Evolutionary conservation across 2,113 vertebrate genomes (phyloP).

Genomic region (Nettapus auritus): DNA sequence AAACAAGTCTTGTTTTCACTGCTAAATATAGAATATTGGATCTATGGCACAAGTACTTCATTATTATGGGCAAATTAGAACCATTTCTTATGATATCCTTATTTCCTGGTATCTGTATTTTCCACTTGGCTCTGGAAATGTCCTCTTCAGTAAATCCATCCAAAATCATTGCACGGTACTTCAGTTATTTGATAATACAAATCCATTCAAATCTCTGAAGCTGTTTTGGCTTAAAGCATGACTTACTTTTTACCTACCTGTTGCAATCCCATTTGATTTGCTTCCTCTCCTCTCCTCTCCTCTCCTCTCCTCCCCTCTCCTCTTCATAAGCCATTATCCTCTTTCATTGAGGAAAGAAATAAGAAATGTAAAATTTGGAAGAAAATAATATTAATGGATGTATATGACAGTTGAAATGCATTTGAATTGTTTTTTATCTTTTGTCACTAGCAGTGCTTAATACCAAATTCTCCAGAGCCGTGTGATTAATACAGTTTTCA

Average conservation of each 20-base stretch:
- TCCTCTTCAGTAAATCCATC: neutral
- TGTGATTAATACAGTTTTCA: slow-evolving; percentile 9
- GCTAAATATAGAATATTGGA: neutral
- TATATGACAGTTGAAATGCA: neutral
- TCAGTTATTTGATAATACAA: neutral
- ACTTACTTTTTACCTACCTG: neutral
- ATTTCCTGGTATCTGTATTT: neutral
- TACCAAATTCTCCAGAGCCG: neutral
- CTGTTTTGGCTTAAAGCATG: neutral
- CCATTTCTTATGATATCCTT: neutral
- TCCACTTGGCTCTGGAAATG: neutral
- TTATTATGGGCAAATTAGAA: neutral
- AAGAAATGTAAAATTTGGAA: neutral
- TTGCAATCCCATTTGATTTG: neutral
- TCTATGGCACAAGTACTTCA: neutral
- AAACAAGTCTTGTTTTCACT: neutral
- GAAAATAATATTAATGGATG: neutral
- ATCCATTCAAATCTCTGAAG: neutral
- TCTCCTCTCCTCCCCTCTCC: neutral
- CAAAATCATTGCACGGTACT: neutral
- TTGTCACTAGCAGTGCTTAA: neutral
- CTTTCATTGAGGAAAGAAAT: neutral
- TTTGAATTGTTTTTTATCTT: neutral
- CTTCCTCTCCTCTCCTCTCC: neutral
- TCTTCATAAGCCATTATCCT: neutral